Evolutionary conservation across 2,113 vertebrate species (phyloP).

Genomic region (Zosterops borbonicus): DNA sequence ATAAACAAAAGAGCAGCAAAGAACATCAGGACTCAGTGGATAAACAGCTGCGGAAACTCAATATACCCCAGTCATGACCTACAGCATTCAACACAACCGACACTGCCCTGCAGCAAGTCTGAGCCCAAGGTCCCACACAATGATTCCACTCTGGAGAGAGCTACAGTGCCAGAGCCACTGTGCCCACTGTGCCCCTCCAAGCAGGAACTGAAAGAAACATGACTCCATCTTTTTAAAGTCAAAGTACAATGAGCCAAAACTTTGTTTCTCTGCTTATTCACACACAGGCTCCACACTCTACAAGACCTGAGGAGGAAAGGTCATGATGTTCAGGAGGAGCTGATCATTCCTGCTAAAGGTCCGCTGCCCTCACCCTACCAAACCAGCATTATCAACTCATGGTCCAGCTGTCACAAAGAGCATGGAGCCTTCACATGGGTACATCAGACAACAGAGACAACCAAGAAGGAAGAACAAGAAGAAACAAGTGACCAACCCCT

Average conservation of each 20-base stretch:
- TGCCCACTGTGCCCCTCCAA: neutral
- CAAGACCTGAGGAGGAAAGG: neutral
- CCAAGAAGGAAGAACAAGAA: neutral
- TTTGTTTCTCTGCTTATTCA: neutral
- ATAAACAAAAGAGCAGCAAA: neutral
- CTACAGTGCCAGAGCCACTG: neutral
- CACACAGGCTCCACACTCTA: neutral
- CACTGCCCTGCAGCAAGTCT: neutral
- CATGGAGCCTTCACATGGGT: neutral
- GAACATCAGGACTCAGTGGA: neutral
- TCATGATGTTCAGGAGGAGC: neutral
- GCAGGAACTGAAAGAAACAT: neutral
- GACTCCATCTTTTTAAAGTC: neutral
- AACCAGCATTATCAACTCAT: neutral
- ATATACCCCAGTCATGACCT: fast-evolving
- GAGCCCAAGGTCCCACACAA: neutral
- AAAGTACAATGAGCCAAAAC: neutral
- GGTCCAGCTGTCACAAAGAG: fast-evolving
- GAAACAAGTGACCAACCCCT: neutral
- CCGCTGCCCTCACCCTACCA: neutral
- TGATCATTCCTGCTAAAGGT: neutral
- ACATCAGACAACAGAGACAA: neutral
- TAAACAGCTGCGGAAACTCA: neutral
- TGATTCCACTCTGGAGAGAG: neutral
- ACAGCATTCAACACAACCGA: neutral